A percentile compares a stretch with the other conserved stretches of the same genome.
phyloP scores from a whole-genome alignment of 2,797 vertebrate genomes.

The Sparus aurata region DNA sequence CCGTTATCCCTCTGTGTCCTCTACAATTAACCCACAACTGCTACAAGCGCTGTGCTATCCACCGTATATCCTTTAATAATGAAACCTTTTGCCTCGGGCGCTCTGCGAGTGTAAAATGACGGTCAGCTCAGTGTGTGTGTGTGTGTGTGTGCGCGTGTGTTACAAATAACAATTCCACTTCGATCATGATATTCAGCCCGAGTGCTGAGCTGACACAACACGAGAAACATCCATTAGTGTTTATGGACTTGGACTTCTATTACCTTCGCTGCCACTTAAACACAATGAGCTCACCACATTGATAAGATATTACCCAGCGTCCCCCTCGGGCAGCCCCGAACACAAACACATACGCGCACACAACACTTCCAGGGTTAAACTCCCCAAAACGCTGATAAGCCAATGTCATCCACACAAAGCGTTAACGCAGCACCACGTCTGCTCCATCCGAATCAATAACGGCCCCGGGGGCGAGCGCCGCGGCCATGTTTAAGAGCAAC shows the following conservation, averaged over 20 bases:
- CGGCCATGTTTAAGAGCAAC: conserved; percentile 63
- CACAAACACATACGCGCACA: conserved; percentile 2
- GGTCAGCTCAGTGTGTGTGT: conserved; percentile 25
- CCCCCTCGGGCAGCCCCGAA: conserved; percentile 28
- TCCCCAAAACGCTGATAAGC: conserved; percentile 77
- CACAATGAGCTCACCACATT: conserved; percentile 71
- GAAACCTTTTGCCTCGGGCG: conserved; percentile 45
- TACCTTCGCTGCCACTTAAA: conserved; percentile 73
- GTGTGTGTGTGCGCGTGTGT: conserved; percentile 22
- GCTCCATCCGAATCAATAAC: conserved; percentile 83
- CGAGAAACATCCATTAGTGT: conserved; percentile 34
- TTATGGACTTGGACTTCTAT: conserved; percentile 67
- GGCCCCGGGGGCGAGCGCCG: conserved; percentile 44
- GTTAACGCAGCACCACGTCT: conserved; percentile 67
- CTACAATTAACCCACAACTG: conserved; percentile 44
- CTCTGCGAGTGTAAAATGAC: conserved; percentile 25
- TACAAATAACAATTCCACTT: conserved; percentile 60
- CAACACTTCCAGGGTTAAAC: conserved; percentile 56
- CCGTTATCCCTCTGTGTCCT: conserved; percentile 27
- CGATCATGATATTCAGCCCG: conserved; percentile 53
- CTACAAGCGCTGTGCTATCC: conserved; percentile 16
- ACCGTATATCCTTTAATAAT: conserved; percentile 22
- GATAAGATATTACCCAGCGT: conserved; percentile 70
- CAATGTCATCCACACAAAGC: conserved; percentile 76
- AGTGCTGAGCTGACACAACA: conserved; percentile 70